These are phyloP conservation scores for Pinna nobilis DNA, from an alignment of 1,140 invertebrate genomes.

Conservation along the genomic window DNA sequence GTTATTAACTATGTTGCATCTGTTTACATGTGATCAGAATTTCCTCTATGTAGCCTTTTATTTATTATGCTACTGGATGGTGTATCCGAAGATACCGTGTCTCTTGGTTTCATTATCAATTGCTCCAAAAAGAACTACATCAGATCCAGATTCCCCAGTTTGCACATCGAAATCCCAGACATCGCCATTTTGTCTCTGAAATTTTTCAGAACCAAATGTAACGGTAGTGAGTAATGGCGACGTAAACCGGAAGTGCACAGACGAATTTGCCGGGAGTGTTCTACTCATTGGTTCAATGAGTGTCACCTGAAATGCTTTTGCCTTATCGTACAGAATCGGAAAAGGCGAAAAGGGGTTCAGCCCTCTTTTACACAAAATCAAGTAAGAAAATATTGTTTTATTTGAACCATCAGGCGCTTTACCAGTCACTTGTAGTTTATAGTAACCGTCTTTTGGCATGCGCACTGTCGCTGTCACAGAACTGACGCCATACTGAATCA, in stretches of 20 bases:
- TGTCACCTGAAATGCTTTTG: neutral
- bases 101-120: neutral
- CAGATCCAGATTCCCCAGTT: neutral
- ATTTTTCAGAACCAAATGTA: neutral
- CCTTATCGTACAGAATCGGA: neutral
- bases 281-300: constrained; percentile 1
- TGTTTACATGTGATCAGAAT: too few relatives aligned
- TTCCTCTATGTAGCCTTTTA: too few relatives aligned
- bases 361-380: neutral
- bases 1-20: too few relatives aligned
- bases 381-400: neutral
- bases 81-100: neutral
- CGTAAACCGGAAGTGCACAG: neutral
- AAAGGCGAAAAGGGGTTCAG: neutral
- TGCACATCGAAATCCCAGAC: neutral
- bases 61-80: neutral
- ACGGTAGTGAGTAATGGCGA: neutral
- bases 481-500: too few relatives aligned
- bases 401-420: neutral
- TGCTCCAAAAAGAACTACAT: neutral
- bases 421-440: neutral
- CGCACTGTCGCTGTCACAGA: neutral
- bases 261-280: neutral
- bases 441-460: neutral
- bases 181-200: neutral